A percentile compares a stretch with the other conserved stretches of the same genome.
phyloP scores from a whole-genome alignment of 2,888 invertebrate genomes.

The Oxyteleia sp. region DNA sequence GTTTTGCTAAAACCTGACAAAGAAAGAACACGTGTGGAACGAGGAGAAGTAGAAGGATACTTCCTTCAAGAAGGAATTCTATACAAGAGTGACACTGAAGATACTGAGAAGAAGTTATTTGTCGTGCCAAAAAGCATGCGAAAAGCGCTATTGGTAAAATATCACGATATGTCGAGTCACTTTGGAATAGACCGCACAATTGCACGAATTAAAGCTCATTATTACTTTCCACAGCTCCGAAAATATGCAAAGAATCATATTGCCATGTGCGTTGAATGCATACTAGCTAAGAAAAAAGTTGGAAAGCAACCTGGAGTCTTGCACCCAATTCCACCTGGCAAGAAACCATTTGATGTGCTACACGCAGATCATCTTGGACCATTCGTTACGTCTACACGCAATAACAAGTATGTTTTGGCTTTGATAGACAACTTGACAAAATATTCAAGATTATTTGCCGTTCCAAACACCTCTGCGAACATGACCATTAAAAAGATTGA shows the following conservation, averaged over 20 bases:
- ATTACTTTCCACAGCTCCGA: slow-evolving; percentile 73
- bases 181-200: slow-evolving; percentile 60
- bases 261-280: slow-evolving; percentile 75
- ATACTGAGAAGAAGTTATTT: too few species aligned
- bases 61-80: too few species aligned
- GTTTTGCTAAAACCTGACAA: background rate
- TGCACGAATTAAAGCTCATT: slow-evolving; percentile 54
- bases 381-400: slow-evolving; percentile 28
- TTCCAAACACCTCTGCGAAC: slow-evolving; percentile 48
- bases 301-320: slow-evolving; percentile 72
- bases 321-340: slow-evolving; percentile 74
- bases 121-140: slow-evolving; percentile 60
- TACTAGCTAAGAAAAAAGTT: slow-evolving; percentile 45
- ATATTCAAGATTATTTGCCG: slow-evolving; percentile 64
- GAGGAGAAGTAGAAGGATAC: too few species aligned
- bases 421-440: slow-evolving; percentile 72
- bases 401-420: slow-evolving; percentile 65
- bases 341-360: slow-evolving; percentile 65
- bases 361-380: slow-evolving; percentile 68
- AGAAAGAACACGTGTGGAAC: too few species aligned
- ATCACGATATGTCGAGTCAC: slow-evolving; percentile 63
- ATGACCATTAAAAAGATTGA: slow-evolving; percentile 60
- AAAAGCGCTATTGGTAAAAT: slow-evolving; percentile 60
- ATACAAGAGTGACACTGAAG: too few species aligned
- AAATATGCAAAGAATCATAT: slow-evolving; percentile 70